phyloP scores from a whole-genome alignment of 2,888 invertebrate genomes.

The Prosopocoilus inquinatus region DNA sequence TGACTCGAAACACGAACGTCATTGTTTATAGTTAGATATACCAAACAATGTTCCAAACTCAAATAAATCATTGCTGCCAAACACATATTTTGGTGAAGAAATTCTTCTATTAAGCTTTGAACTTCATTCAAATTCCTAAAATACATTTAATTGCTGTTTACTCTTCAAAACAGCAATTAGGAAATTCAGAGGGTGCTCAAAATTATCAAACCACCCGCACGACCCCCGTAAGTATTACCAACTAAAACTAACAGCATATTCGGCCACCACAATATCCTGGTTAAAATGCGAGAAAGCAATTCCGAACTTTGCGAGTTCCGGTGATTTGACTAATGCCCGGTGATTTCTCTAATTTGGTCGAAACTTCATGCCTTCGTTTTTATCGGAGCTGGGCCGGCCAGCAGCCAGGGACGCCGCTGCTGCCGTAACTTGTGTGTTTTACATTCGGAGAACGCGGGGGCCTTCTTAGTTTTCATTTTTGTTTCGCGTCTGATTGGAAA shows the following conservation, averaged over 20 bases:
- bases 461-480: background rate
- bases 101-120: too few species aligned
- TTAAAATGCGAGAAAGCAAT: background rate
- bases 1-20: too few species aligned
- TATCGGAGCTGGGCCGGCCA: background rate
- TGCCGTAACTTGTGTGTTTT: background rate
- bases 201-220: too few species aligned
- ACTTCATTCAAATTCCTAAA: too few species aligned
- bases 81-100: too few species aligned
- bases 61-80: too few species aligned
- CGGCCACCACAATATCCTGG: background rate
- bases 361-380: constrained; percentile 24
- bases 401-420: background rate
- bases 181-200: too few species aligned
- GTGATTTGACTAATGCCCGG: constrained; percentile 40
- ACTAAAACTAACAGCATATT: background rate
- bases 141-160: too few species aligned
- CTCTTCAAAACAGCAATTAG: too few species aligned
- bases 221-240: too few species aligned
- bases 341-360: constrained; percentile 40
- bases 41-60: too few species aligned
- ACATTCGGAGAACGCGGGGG: background rate
- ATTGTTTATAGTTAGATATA: too few species aligned
- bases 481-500: background rate
- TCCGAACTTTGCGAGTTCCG: constrained; percentile 25